A percentile compares a stretch with the other conserved stretches of the same genome.
phyloP scores from a whole-genome alignment of 2,888 invertebrate species.

The Brachyopa scutellaris region DNA sequence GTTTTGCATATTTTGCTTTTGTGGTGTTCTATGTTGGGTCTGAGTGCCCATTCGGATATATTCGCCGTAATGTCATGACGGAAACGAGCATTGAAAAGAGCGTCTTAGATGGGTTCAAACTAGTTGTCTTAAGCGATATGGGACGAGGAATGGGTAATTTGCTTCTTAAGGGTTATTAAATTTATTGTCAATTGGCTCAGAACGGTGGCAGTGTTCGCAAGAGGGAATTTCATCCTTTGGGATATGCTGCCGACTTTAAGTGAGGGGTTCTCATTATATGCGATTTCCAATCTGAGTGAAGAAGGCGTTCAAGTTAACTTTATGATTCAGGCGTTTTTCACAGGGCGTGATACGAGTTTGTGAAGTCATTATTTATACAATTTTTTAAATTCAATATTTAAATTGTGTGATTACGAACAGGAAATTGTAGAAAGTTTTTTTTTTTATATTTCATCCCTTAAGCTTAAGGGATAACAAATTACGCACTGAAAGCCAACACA shows the following conservation, averaged over 20 bases:
- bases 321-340: background rate
- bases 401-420: too few relatives aligned
- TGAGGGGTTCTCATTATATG: background rate
- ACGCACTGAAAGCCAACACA: too few relatives aligned
- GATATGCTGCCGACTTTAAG: background rate
- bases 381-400: constrained; percentile 2
- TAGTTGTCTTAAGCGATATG: constrained; percentile 29
- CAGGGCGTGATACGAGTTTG: constrained; percentile 7
- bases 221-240: constrained; percentile 17
- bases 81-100: constrained; percentile 27
- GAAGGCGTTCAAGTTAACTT: background rate
- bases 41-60: constrained; percentile 58
- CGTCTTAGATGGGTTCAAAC: constrained; percentile 34
- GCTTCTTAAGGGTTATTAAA: constrained; percentile 60
- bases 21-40: constrained; percentile 17
- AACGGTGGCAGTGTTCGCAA: constrained; percentile 23
- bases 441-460: too few relatives aligned
- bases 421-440: too few relatives aligned
- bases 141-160: constrained; percentile 40
- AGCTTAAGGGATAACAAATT: too few relatives aligned
- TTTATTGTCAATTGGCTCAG: constrained; percentile 39
- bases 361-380: background rate
- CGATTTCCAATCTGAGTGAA: constrained; percentile 1
- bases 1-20: constrained; percentile 68
- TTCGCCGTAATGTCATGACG: background rate